These are phyloP conservation scores for Macrosiphum euphorbiae DNA, from an alignment of 2,888 invertebrate species.

Conservation along the genomic window DNA sequence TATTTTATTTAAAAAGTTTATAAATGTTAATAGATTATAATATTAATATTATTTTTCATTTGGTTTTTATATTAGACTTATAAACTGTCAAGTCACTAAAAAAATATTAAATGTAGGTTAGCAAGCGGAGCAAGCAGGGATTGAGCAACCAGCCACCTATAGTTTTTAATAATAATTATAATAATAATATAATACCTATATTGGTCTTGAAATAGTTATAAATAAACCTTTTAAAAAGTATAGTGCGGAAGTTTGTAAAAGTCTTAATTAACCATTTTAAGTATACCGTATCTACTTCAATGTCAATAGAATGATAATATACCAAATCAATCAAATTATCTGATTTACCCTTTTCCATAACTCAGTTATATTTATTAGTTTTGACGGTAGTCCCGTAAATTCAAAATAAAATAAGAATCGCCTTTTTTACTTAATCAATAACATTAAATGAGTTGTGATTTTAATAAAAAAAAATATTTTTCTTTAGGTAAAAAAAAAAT, in stretches of 20 bases:
- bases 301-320: neutral
- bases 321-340: constrained; percentile 1
- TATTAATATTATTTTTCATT: neutral
- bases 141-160: neutral
- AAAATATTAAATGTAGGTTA: neutral
- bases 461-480: neutral
- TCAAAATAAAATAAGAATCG: neutral
- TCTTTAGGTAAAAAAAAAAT: neutral
- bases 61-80: neutral
- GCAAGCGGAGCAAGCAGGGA: neutral
- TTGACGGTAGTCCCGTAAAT: neutral
- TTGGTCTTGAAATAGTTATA: neutral
- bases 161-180: neutral
- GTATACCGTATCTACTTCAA: neutral
- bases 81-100: neutral
- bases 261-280: neutral
- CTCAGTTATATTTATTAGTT: neutral
- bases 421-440: neutral
- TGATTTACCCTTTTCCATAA: neutral
- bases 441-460: neutral
- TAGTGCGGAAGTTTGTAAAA: neutral
- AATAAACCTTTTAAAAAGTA: neutral
- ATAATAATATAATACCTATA: neutral
- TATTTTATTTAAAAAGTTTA: neutral
- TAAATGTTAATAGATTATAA: neutral